These are phyloP conservation scores for Leptarthrus brevirostris DNA, from an alignment of 2,888 invertebrate genomes.

Conservation along the genomic window DNA sequence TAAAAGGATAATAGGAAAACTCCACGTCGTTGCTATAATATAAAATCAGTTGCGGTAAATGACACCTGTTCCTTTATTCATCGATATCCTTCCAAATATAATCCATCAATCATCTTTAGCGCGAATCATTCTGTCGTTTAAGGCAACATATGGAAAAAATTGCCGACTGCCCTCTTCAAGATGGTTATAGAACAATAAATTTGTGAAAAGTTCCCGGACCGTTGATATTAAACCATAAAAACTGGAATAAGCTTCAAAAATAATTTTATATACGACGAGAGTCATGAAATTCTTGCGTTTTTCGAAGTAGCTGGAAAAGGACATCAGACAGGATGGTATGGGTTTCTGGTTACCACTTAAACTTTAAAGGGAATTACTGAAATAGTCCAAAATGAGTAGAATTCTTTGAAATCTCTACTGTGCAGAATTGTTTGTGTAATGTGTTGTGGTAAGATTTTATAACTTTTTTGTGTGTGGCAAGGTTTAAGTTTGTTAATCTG, in stretches of 20 bases:
- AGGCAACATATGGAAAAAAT: slow-evolving; percentile 29
- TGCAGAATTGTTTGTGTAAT: too few species aligned
- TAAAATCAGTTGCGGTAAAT: slow-evolving; percentile 13
- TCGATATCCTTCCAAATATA: slow-evolving; percentile 10
- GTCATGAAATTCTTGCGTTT: background rate
- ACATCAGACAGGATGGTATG: too few species aligned
- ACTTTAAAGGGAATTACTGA: too few species aligned
- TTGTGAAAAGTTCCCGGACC: background rate
- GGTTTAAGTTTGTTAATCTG: too few species aligned
- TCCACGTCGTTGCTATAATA: background rate
- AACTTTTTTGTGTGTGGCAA: too few species aligned
- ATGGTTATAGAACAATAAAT: slow-evolving; percentile 14
- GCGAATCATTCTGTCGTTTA: slow-evolving; percentile 19
- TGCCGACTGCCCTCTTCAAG: background rate
- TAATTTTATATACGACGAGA: background rate
- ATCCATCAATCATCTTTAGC: slow-evolving; percentile 40
- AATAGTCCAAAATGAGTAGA: too few species aligned
- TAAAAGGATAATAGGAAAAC: background rate
- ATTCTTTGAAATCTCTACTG: too few species aligned
- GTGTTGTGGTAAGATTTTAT: too few species aligned
- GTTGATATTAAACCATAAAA: slow-evolving; percentile 15
- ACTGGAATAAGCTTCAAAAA: slow-evolving; percentile 2
- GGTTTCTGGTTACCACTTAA: too few species aligned
- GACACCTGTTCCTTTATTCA: slow-evolving; percentile 16
- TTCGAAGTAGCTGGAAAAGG: too few species aligned